Conservation (phyloP, 2,113 vertebrate species). For the Platichthys flesus region DNA sequence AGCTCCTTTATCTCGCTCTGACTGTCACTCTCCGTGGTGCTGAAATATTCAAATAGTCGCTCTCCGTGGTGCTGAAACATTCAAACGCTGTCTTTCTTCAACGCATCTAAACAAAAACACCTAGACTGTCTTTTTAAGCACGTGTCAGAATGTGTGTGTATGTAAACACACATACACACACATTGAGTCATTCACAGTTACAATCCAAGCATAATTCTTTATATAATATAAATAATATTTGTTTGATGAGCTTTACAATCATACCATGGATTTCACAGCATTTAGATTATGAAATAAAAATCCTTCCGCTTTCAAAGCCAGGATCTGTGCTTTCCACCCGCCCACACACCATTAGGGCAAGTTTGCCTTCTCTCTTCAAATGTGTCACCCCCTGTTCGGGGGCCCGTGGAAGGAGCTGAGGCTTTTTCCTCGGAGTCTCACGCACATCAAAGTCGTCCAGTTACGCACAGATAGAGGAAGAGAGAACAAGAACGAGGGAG, state of each 20-base stretch:
- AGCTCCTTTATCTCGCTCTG: neutral
- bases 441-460: conserved; percentile 73
- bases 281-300: conserved; percentile 44
- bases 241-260: conserved; percentile 8
- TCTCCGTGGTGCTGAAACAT: conserved; percentile 43
- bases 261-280: conserved; percentile 6
- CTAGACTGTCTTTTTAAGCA: neutral
- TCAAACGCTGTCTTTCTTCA: conserved; percentile 15
- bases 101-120: neutral
- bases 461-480: conserved; percentile 52
- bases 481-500: neutral
- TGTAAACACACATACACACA: neutral
- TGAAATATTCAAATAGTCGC: conserved; percentile 55
- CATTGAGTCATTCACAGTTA: conserved; percentile 6
- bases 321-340: conserved; percentile 51
- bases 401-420: conserved; percentile 57
- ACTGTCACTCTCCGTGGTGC: conserved; percentile 1
- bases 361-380: conserved; percentile 72
- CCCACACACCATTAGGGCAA: conserved; percentile 75
- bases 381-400: conserved; percentile 59
- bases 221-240: neutral
- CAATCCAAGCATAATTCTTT: conserved; percentile 1
- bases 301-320: conserved; percentile 37
- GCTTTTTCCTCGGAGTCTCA: conserved; percentile 43
- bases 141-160: neutral